Evolutionary conservation across 2,113 vertebrate species (phyloP), one percentile per base, ranked within the genome.

Genomic region (Hyperopisus bebe): DNA sequence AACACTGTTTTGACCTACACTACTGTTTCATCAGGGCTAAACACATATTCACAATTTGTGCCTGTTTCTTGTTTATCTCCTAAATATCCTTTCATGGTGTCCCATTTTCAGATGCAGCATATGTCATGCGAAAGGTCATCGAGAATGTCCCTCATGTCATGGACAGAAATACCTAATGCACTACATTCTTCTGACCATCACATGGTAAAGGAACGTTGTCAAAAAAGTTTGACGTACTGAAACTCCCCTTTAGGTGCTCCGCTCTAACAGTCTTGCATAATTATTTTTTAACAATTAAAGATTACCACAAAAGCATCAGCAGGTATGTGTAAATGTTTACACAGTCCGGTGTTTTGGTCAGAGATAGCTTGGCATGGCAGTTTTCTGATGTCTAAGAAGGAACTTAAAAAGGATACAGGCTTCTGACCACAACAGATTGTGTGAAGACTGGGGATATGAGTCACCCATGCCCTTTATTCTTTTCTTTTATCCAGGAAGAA

Each of bases 161-260:
- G 95, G 96, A 0, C 91, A 92, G 88, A 92, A 92, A 24, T 96
- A 95, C 83, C 95, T 97, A 90, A 89, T 96, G 44, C 96, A 96
- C 19, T 97, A 94, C 92, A 92, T 95, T 90, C 96, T 95, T 91
- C 96, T 96, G 82, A 95, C 95, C 7, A 90, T 95, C 3, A 93
- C 93, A 31, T 95, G 97, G 96, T 94, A 87, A 0, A 70, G n/a
- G 62, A 31, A 95, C 24, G 2, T 19, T 70, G 3, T 53, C 51
- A 55, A 24, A 21, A 55, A 55, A 0, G 53, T 55, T 21, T 21
- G 53, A 55, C 6, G 5, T 55, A 55, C 19, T 77, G 15, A 77
- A 17, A 39, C 31, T 35, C 10, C 27, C 13, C 70, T 5, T 15
- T 15, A 39, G 15, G 58, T 66, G 9, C 9, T 9, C 9, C 11